Conservation (phyloP, 2,888 invertebrate genomes). For the Anodontia alba region DNA sequence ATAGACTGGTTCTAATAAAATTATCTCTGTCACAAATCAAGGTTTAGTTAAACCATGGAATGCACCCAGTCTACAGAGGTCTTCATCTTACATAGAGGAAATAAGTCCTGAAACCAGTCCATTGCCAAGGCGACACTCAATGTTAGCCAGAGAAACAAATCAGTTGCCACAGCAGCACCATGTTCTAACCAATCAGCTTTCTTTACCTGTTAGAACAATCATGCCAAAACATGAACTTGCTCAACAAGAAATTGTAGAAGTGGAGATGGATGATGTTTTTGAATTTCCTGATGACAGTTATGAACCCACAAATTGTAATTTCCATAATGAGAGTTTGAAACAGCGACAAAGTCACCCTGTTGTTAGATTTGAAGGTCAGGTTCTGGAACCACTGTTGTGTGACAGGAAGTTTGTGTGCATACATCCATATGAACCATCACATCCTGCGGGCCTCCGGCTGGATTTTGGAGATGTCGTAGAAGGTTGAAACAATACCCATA, state of each 20-base stretch:
- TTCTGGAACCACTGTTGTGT: slow-evolving; percentile 16
- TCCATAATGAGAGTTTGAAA: not conserved
- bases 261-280: not conserved
- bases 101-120: not conserved
- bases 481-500: slow-evolving; percentile 87
- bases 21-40: not conserved
- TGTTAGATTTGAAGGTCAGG: slow-evolving; percentile 30
- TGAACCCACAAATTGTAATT: not conserved
- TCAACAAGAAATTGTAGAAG: not conserved
- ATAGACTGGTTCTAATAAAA: too few species aligned
- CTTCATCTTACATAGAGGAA: not conserved
- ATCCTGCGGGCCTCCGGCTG: slow-evolving; percentile 92
- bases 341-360: not conserved
- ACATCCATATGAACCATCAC: slow-evolving; percentile 86
- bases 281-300: not conserved
- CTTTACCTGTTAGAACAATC: not conserved
- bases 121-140: not conserved
- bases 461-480: slow-evolving; percentile 96
- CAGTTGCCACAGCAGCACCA: not conserved
- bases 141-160: not conserved
- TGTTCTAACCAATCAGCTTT: not conserved
- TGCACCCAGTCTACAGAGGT: not conserved
- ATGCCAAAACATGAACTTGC: not conserved
- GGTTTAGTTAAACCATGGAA: not conserved
- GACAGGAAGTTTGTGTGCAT: slow-evolving; percentile 67